Conservation (phyloP, 1,140 invertebrate genomes). For the Galleria mellonella region DNA sequence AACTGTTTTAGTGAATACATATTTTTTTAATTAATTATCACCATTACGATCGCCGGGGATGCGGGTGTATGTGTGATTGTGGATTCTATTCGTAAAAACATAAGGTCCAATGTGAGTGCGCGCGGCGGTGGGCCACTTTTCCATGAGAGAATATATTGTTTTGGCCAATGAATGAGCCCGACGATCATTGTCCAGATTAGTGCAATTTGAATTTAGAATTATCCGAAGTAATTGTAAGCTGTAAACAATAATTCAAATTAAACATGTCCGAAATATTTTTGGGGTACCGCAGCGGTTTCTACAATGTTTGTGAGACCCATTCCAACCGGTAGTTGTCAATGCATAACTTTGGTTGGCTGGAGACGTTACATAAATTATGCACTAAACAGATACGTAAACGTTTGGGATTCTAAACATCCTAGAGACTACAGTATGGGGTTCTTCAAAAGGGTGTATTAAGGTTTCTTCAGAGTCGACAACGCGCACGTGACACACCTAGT, state of each 20-base stretch:
- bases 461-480: too few species aligned
- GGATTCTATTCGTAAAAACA: slow-evolving; percentile 7
- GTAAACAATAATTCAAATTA: slow-evolving; percentile 57
- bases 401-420: too few species aligned
- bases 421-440: too few species aligned
- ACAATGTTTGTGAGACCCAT: too few species aligned
- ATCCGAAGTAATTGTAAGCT: slow-evolving; percentile 30
- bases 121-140: slow-evolving; percentile 19
- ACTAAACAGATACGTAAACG: too few species aligned
- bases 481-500: too few species aligned
- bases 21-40: slow-evolving; percentile 67
- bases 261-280: slow-evolving; percentile 43
- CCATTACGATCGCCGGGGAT: slow-evolving; percentile 30
- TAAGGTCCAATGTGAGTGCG: slow-evolving; percentile 22
- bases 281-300: slow-evolving; percentile 18
- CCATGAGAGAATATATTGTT: slow-evolving; percentile 61
- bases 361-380: too few species aligned
- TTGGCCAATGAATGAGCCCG: slow-evolving; percentile 45
- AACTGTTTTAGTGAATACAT: slow-evolving; percentile 45
- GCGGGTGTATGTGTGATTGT: too few species aligned
- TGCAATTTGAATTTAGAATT: slow-evolving; percentile 60
- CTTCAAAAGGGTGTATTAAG: too few species aligned
- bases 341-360: too few species aligned
- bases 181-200: slow-evolving; percentile 56
- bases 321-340: too few species aligned